A percentile compares a stretch with the other conserved stretches of the same genome.
phyloP scores from a whole-genome alignment of 2,113 vertebrate species.

The Eulemur macaco region DNA sequence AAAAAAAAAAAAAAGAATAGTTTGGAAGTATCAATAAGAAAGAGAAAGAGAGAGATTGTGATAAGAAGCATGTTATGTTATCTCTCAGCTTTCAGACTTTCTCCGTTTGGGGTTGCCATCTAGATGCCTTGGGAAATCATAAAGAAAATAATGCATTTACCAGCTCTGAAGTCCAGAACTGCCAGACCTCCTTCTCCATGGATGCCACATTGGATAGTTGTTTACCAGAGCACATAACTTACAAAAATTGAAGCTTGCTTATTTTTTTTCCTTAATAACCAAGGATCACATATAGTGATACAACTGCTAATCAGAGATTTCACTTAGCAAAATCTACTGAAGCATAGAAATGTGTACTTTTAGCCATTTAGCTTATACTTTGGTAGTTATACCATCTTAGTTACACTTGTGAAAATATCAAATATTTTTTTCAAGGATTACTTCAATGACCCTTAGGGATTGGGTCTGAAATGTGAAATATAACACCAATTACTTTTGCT shows the following conservation, averaged over 20 bases:
- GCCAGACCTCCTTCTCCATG: fast-evolving
- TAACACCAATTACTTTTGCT: not conserved
- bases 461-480: not conserved
- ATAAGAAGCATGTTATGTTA: no score
- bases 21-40: not conserved
- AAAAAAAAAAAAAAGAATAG: not conserved
- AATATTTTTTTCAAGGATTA: not conserved
- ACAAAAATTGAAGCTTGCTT: not conserved
- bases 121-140: not conserved
- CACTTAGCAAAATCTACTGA: not conserved
- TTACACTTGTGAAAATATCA: not conserved
- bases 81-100: not conserved
- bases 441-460: not conserved
- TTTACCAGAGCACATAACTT: not conserved
- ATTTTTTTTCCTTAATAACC: not conserved
- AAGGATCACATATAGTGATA: not conserved
- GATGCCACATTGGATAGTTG: not conserved
- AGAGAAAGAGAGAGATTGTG: no score
- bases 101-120: fast-evolving
- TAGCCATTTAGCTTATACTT: not conserved
- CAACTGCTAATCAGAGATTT: not conserved
- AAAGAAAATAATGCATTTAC: not conserved
- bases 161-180: not conserved
- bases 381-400: not conserved
- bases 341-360: not conserved